Evolutionary conservation across 2,888 invertebrate genomes (phyloP).

Genomic region (Chloromyia formosa): DNA sequence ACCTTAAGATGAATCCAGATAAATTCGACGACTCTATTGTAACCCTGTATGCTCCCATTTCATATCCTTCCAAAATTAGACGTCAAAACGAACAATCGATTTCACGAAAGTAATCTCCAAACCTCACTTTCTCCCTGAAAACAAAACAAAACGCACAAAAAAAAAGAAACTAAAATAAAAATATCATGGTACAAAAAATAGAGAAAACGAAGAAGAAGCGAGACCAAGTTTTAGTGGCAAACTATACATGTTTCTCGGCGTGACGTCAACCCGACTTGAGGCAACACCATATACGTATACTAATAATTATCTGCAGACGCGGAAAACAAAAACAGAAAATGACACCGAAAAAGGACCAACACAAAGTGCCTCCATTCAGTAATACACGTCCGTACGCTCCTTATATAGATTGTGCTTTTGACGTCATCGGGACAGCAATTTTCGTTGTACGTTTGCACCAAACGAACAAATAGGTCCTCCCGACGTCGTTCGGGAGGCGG

Average conservation of each 20-base stretch:
- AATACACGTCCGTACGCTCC: not conserved
- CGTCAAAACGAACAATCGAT: too few relatives aligned
- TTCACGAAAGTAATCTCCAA: too few relatives aligned
- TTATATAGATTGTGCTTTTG: not conserved
- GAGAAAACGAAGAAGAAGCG: not conserved
- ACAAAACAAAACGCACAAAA: too few relatives aligned
- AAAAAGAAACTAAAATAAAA: not conserved
- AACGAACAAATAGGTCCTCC: not conserved
- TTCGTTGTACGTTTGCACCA: slow-evolving; percentile 5
- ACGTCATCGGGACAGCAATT: slow-evolving; percentile 16
- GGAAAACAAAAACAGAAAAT: slow-evolving; percentile 14
- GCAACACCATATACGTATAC: not conserved
- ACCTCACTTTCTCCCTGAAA: too few relatives aligned
- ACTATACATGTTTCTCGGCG: not conserved
- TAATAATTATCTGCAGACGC: slow-evolving; percentile 20
- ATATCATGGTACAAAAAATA: not conserved
- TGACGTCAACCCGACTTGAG: slow-evolving; percentile 22
- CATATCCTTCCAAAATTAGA: too few relatives aligned
- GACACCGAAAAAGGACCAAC: not conserved
- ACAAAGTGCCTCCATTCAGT: slow-evolving; percentile 5
- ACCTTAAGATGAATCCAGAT: too few relatives aligned
- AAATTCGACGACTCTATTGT: too few relatives aligned
- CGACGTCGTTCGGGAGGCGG: not conserved
- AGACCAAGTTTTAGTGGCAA: not conserved
- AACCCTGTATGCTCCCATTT: too few relatives aligned